phyloP scores from a whole-genome alignment of 2,888 invertebrate genomes.

The Lochmaea crataegi region DNA sequence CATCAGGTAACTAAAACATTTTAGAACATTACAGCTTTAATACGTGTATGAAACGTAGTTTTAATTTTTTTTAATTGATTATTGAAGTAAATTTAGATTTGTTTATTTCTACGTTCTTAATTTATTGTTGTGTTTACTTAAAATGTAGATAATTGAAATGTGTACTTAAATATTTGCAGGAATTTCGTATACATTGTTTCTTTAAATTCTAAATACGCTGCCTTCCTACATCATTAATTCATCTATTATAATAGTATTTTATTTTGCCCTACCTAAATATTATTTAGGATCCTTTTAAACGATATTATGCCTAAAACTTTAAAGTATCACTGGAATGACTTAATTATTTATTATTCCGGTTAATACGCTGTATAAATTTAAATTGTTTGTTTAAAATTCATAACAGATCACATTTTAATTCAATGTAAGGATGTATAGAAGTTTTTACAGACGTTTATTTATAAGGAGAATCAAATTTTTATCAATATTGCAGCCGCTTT shows the following conservation, averaged over 20 bases:
- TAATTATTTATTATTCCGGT: too few species aligned
- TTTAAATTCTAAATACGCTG: neutral
- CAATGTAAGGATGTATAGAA: too few species aligned
- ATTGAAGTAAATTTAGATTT: slow-evolving; percentile 17
- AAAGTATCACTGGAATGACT: too few species aligned
- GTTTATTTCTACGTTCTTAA: neutral
- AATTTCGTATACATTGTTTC: neutral
- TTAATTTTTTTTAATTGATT: slow-evolving; percentile 15
- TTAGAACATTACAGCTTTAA: neutral
- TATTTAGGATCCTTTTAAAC: neutral
- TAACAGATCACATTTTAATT: too few species aligned
- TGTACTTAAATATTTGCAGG: slow-evolving; percentile 4
- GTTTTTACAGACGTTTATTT: too few species aligned
- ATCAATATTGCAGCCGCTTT: too few species aligned
- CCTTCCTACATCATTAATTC: neutral
- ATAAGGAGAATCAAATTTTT: too few species aligned
- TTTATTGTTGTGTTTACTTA: slow-evolving; percentile 9
- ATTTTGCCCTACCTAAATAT: neutral
- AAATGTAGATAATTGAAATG: neutral
- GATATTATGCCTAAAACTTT: neutral
- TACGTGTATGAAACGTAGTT: neutral
- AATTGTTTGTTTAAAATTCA: too few species aligned
- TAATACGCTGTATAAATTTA: too few species aligned
- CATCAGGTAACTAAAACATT: slow-evolving; percentile 20
- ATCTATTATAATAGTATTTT: neutral